Evolutionary conservation across 2,113 vertebrate species (phyloP), one percentile per base, ranked within the genome.

Genomic region (Onychorhynchus coronatus): DNA sequence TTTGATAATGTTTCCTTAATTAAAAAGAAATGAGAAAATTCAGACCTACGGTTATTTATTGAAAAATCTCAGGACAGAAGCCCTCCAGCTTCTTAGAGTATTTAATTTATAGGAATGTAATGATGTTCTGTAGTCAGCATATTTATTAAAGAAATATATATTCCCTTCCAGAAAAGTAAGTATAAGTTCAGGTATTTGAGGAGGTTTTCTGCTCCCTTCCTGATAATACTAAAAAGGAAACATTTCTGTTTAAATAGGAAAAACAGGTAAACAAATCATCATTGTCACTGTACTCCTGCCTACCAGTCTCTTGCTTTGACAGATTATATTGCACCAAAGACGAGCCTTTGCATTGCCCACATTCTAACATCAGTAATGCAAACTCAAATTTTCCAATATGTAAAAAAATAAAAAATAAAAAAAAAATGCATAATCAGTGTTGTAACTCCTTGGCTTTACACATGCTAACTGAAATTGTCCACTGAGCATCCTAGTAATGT

Each of bases 11-110:
- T 35, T 91, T 3, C 14, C 30, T 85, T 91, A 85, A 95, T 79
- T 73, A 73, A 85, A 95, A 93, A 91, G 74, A 89, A 88, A 76
- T 63, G 49, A 84, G 23, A 74, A 92, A 94, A 85, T 85, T 85
- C 50, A 66, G 50, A 76, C 44, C 62, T 76, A 18, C 1, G 0
- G 53, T 85, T 91, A 82, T 93, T 94, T 88, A 75, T 85, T 78
- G 53, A 94, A 91, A 74, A 89, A 85, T 66, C 25, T 82, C 71
- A 76, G 16, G 37, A 93, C 37, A 80, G 58, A 93, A 94, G 18
- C 53, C 70, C 46, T 89, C 33, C 71, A 88, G 53, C 46, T 93
- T 93, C 33, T 74, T 90, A 47, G 11, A 70, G 25, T 2, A 39
- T 85, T 79, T 95, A 85, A 89, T 79, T 91, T 85, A 61, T 24